phyloP scores from a whole-genome alignment of 2,113 vertebrate genomes.

The Redunca redunca region DNA sequence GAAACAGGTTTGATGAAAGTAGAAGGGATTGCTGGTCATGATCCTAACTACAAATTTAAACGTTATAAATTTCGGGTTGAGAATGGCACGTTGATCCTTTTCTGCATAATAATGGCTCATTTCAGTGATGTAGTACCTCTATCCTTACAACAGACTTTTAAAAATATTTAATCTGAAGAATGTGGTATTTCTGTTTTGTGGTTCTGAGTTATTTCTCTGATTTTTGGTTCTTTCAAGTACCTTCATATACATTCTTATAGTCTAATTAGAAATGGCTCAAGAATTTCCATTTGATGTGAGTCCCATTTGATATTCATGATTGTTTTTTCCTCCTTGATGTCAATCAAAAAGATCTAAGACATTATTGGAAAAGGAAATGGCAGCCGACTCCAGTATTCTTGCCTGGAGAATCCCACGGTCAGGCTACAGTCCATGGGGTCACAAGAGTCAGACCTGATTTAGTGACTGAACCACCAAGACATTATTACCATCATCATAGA shows the following conservation, averaged over 20 bases:
- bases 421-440: neutral
- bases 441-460: fast-evolving
- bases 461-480: neutral
- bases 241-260: neutral
- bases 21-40: neutral
- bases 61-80: neutral
- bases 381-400: neutral
- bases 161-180: neutral
- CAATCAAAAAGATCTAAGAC: neutral
- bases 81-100: neutral
- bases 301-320: neutral
- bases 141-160: neutral
- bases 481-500: neutral
- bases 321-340: neutral
- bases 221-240: neutral
- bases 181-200: neutral
- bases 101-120: neutral
- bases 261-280: neutral
- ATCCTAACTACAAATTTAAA: neutral
- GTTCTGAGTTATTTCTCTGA: neutral
- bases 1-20: neutral
- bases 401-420: neutral
- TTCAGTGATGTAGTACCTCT: neutral
- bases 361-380: neutral
- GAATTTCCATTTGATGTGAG: neutral